phyloP scores from a whole-genome alignment of 2,888 invertebrate genomes.

The Gortyna flavago region DNA sequence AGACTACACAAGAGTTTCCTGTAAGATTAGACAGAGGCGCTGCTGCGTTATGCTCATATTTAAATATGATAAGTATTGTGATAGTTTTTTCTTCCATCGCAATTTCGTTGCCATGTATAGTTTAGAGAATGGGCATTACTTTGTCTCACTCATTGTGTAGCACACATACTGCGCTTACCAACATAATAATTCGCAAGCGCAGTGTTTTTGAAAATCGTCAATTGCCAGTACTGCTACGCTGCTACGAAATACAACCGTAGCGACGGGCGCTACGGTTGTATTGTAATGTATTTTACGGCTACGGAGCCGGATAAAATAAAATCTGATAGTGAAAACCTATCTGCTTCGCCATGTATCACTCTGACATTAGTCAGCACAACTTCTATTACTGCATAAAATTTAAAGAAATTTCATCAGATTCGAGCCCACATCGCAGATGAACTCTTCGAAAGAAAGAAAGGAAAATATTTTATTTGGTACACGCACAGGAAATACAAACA shows the following conservation, averaged over 20 bases:
- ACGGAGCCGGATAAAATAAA: no score
- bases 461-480: no score
- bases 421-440: neutral
- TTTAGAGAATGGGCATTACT: neutral
- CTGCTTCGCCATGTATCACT: neutral
- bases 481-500: no score
- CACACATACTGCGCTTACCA: neutral
- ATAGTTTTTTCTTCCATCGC: neutral
- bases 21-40: neutral
- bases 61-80: neutral
- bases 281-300: no score
- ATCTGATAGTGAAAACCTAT: neutral
- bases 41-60: neutral
- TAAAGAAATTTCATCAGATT: neutral
- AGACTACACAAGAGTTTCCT: no score
- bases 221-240: no score
- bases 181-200: neutral
- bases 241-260: neutral
- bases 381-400: neutral
- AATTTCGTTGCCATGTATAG: neutral
- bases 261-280: no score
- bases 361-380: neutral
- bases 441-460: neutral
- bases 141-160: neutral
- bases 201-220: neutral